Evolutionary conservation across 2,797 vertebrate species (phyloP), one percentile per base, ranked within the genome.

Genomic region (Cossypha caffra): DNA sequence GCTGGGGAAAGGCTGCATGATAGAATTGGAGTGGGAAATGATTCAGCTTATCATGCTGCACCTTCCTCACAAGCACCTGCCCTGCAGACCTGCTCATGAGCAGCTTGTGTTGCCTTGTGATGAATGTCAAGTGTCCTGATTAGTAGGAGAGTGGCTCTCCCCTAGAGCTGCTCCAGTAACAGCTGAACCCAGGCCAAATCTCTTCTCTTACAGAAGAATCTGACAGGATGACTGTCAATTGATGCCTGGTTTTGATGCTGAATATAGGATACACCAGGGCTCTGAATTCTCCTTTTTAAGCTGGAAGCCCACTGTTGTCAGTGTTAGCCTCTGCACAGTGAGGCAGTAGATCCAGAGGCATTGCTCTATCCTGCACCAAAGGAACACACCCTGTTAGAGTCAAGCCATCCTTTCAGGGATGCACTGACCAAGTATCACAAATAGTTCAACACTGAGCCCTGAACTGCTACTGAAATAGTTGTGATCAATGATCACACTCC

Each of bases 41-140:
- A 72, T 73, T 86, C 45, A 23, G 38, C 20, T 84, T 40, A 69
- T 86, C 63, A 50, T 7, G 3, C 38, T 5, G 3, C 54, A 86
- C 82, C 72, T 89, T 93, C 83, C 43, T 77, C 81, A 80, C 83
- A 81, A 62, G 45, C 58, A 75, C 38, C 51, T 89, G 71, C 58
- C 75, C 47, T 90, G 85, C 78, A 90, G 73, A 88, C 57, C 91
- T 78, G 93, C 75, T 72, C 92, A 68, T 62, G 78, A 68, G 86
- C 72, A 68, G 50, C 57, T 67, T 40, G 31, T 61, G 72, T 73
- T 57, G 82, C 74, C 54, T 82, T 40, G 75, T 54, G 64, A 43
- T 73, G 51, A 42, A 45, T 29, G 76, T 58, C 72, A 62, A 45
- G 84, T 45, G 75, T 57, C 43, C 45, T 79, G 54, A 50, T 91